Base-by-base conservation (phyloP, 2,888 invertebrate species). In the Spodoptera littoralis region DNA sequence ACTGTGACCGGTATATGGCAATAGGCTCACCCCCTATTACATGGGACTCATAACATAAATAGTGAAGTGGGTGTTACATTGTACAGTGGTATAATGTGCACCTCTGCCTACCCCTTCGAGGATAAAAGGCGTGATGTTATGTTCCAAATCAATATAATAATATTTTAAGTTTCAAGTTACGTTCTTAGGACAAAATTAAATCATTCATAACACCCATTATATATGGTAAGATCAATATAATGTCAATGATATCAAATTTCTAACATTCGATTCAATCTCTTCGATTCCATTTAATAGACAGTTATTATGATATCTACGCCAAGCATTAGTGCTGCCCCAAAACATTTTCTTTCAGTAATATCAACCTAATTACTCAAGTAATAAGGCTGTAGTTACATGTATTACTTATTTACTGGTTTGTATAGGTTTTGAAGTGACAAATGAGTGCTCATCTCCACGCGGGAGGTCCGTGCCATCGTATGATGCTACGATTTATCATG, bases 391-490 rank as follows among this genome's bases (percentile, higher is more conserved):
- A 41, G 18, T 11, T 30, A 9, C 8, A 36, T 24, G 36, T 49
- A 13, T 6, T 22, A 5, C 22, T n/a, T 30, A 54, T 27, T 45
- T n/a, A 11, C 30, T 48, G n/a, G 18, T 64, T 77, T 64, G 62
- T 67, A 76, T 74, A 61, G 65, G 65, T 77, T 79, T 74, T 73
- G 62, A 75, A 83, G 83, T 88, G 90, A 92, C 91, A 90, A 92
- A 93, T 92, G 88, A 87, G 70, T 77, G 60, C 71, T 73, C 59
- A 60, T 69, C 55, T 55, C 85, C 11, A 67, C 82, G 84, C 86
- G 90, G 92, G 92, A 89, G 93, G 92, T 86, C 92, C 77, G 65
- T 73, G 81, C 80, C 77, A 80, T 76, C 78, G 67, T 70, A 78
- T 80, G 83, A 84, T 81, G 74, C 71, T 76, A 70, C 82, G 71